Conservation (phyloP, 2,113 vertebrate genomes). For the Oreocharis arfaki region DNA sequence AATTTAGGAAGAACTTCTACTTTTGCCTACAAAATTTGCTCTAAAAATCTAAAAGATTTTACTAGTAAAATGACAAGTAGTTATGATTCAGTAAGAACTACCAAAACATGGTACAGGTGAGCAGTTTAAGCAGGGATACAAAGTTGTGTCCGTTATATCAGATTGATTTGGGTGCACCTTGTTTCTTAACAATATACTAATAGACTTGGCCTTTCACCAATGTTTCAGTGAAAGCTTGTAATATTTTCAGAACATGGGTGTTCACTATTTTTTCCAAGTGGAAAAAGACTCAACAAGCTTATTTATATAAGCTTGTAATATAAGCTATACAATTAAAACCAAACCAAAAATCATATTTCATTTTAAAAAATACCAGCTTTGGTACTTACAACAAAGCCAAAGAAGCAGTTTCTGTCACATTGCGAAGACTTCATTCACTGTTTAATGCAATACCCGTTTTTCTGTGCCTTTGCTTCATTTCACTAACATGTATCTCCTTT, state of each 20-base stretch:
- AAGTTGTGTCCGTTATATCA: not conserved
- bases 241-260: not conserved
- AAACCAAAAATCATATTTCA: not conserved
- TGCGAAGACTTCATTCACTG: not conserved
- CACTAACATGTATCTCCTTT: not conserved
- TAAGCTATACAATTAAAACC: not conserved
- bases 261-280: not conserved
- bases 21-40: not conserved
- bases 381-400: not conserved
- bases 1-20: not conserved
- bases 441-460: not conserved
- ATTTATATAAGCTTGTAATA: not conserved
- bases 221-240: not conserved
- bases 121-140: not conserved
- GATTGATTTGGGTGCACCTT: not conserved
- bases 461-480: not conserved
- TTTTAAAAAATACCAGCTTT: not conserved
- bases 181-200: not conserved
- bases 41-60: not conserved
- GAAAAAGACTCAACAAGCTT: not conserved
- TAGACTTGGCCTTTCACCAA: not conserved
- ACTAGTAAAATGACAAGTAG: not conserved
- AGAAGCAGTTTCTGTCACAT: not conserved
- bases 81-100: not conserved
- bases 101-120: not conserved